Conservation (phyloP, 2,888 invertebrate species). For the Acrocera orbiculus region DNA sequence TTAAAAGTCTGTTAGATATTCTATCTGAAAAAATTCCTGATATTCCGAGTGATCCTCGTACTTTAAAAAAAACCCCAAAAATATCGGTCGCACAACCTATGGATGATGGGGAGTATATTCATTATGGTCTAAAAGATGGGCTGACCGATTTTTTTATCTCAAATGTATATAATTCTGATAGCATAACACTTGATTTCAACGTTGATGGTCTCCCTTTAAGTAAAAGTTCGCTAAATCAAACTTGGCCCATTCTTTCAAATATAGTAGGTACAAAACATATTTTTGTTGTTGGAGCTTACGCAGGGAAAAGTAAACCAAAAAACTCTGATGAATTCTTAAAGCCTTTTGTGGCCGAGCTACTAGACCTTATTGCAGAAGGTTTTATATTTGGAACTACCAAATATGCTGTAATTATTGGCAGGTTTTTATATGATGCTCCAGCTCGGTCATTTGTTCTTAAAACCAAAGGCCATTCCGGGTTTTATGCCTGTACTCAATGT, state of each 20-base stretch:
- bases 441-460: not conserved
- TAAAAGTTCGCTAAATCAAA: slow-evolving; percentile 9
- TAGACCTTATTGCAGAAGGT: slow-evolving; percentile 2
- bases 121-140: not conserved
- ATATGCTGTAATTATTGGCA: slow-evolving; percentile 5
- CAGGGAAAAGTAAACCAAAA: slow-evolving; percentile 4
- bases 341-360: not conserved
- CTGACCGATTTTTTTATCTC: not conserved
- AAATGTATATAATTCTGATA: not conserved
- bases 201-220: slow-evolving; percentile 7
- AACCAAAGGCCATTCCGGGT: not conserved
- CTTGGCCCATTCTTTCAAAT: slow-evolving; percentile 9
- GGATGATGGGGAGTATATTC: not conserved
- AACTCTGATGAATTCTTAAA: slow-evolving; percentile 7
- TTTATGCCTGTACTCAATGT: not conserved
- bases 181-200: slow-evolving; percentile 4
- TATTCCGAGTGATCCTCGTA: not conserved
- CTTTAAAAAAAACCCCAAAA: not conserved
- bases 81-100: not conserved
- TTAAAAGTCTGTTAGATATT: not conserved
- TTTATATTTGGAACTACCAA: slow-evolving; percentile 5
- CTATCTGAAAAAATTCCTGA: not conserved
- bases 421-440: slow-evolving; percentile 5
- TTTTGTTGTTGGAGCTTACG: slow-evolving; percentile 1
- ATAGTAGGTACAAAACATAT: slow-evolving; percentile 5